Conservation (phyloP, 1,140 invertebrate genomes). For the Uloborus diversus region DNA sequence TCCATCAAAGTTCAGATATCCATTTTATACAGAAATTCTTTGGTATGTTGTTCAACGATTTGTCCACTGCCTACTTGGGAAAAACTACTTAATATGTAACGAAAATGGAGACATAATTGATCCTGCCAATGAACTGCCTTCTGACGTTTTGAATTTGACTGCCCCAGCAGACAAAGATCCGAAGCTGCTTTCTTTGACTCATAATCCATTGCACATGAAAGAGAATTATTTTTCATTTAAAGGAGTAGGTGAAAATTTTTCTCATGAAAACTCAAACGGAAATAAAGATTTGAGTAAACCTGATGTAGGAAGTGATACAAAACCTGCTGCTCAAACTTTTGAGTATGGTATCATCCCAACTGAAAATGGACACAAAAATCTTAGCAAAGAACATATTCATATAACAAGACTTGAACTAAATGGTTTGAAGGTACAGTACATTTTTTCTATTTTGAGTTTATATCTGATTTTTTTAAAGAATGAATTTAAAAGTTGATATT, state of each 20-base stretch:
- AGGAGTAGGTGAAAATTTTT: constrained; percentile 18
- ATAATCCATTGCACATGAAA: constrained; percentile 34
- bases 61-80: constrained; percentile 85
- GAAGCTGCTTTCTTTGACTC: constrained; percentile 24
- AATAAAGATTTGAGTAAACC: neutral
- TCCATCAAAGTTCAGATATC: constrained; percentile 95
- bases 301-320: constrained; percentile 68
- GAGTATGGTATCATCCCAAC: neutral
- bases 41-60: constrained; percentile 98
- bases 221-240: constrained; percentile 35
- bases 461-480: neutral
- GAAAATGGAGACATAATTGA: constrained; percentile 58
- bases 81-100: constrained; percentile 71
- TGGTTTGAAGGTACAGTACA: constrained; percentile 71
- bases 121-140: constrained; percentile 9
- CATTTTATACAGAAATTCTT: constrained; percentile 96
- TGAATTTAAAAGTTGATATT: neutral
- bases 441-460: no score
- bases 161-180: constrained; percentile 28
- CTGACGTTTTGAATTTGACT: constrained; percentile 26
- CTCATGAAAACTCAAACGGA: neutral
- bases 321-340: constrained; percentile 71
- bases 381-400: constrained; percentile 67
- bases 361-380: constrained; percentile 65
- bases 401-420: constrained; percentile 58